Evolutionary conservation across 2,888 invertebrate species (phyloP).

Genomic region (Drosophila emarginata): DNA sequence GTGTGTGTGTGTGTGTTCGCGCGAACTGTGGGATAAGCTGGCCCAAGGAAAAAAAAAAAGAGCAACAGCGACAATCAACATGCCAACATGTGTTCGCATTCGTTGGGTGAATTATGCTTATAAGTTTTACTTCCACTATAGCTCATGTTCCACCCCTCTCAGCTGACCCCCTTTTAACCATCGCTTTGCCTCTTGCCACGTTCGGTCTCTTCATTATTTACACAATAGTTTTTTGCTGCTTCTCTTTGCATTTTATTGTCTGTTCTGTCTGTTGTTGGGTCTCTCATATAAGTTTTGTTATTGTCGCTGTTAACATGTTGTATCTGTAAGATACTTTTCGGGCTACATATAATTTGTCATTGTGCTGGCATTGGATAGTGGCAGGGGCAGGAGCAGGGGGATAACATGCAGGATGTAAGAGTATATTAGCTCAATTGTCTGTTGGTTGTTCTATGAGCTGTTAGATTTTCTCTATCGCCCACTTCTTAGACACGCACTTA

Average conservation of each 20-base stretch:
- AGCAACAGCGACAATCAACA: conserved; percentile 61
- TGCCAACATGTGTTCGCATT: conserved; percentile 59
- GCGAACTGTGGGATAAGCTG: conserved; percentile 48
- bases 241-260: conserved; percentile 70
- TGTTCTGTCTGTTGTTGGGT: conserved; percentile 24
- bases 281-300: conserved; percentile 70
- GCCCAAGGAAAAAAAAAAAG: conserved; percentile 28
- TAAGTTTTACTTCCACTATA: conserved; percentile 33
- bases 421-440: conserved; percentile 14
- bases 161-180: neutral
- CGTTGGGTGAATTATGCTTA: conserved; percentile 44
- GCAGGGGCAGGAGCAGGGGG: neutral
- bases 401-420: neutral
- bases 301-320: conserved; percentile 73
- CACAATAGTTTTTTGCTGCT: conserved; percentile 66
- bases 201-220: conserved; percentile 53
- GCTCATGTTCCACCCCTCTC: neutral
- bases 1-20: conserved; percentile 18
- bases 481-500: neutral
- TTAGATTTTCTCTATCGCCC: conserved; percentile 8
- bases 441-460: conserved; percentile 9
- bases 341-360: conserved; percentile 6
- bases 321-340: conserved; percentile 47
- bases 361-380: conserved; percentile 1
- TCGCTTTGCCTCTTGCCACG: neutral